A percentile compares a stretch with the other conserved stretches of the same genome.
Conservation (phyloP, 2,113 vertebrate species). For the Chloroceryle aenea region DNA sequence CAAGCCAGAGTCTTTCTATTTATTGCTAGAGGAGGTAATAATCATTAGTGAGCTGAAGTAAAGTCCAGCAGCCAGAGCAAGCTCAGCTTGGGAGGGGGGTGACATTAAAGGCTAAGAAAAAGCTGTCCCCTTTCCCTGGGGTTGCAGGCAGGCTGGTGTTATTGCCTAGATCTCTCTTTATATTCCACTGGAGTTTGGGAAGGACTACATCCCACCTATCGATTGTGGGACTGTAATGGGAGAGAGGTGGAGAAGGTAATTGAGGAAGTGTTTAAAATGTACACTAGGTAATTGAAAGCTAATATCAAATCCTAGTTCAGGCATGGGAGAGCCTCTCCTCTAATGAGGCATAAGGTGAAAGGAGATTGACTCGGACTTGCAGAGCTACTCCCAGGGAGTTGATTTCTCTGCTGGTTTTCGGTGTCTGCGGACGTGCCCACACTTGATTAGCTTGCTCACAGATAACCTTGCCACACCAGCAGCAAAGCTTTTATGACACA, state of each 20-base stretch:
- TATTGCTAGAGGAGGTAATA: slow-evolving; percentile 3
- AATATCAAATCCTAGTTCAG: neutral
- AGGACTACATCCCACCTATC: accelerated
- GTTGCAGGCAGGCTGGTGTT: neutral
- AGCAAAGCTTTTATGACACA: neutral
- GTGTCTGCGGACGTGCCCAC: neutral
- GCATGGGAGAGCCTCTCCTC: neutral
- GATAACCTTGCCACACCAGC: neutral
- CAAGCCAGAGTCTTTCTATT: neutral
- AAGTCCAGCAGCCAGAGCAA: neutral
- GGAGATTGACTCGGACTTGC: neutral
- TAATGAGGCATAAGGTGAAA: slow-evolving; percentile 8
- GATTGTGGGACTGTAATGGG: neutral
- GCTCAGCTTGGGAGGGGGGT: neutral
- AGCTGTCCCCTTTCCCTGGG: neutral
- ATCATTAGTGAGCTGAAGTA: neutral
- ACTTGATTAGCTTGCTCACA: neutral
- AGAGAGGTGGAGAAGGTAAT: neutral
- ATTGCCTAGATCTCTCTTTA: neutral
- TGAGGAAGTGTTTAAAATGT: slow-evolving; percentile 35
- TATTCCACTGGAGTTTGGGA: neutral
- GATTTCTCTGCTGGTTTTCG: neutral
- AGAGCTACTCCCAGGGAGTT: neutral
- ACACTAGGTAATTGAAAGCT: slow-evolving; percentile 9
- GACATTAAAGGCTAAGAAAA: neutral